Percentiles rank a stretch among this genome's conserved stretches.
Conservation (phyloP, 2,113 vertebrate genomes). For the Illadopsis cleaveri region DNA sequence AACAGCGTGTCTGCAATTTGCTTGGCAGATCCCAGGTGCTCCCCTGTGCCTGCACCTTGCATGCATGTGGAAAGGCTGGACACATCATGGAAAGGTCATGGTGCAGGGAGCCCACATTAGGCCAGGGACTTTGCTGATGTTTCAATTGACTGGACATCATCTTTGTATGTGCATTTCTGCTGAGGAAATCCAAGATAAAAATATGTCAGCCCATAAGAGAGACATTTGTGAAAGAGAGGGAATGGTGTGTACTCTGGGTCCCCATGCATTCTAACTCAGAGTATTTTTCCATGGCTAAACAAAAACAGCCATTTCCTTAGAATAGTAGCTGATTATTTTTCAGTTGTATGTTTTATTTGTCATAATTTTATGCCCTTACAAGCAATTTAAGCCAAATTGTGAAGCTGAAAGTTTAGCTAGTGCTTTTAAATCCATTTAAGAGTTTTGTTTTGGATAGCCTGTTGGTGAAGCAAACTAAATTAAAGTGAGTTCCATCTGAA, state of each 20-base stretch:
- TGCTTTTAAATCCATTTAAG: background rate
- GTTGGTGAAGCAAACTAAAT: background rate
- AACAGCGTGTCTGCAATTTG: background rate
- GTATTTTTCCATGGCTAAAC: background rate
- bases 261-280: background rate
- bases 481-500: background rate
- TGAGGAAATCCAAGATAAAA: background rate
- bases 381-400: background rate
- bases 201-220: background rate
- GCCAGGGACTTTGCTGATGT: background rate
- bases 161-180: background rate
- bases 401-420: background rate
- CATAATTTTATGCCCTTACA: background rate
- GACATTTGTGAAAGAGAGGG: background rate
- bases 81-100: background rate
- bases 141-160: background rate
- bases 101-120: background rate
- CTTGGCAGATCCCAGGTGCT: background rate
- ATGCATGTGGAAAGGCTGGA: accelerated
- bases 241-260: background rate
- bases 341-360: background rate
- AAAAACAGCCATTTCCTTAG: background rate
- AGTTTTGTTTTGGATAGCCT: background rate
- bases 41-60: background rate
- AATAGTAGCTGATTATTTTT: background rate